These are phyloP conservation scores for Scaptomyza flava DNA, from an alignment of 2,888 invertebrate genomes.

Conservation along the genomic window DNA sequence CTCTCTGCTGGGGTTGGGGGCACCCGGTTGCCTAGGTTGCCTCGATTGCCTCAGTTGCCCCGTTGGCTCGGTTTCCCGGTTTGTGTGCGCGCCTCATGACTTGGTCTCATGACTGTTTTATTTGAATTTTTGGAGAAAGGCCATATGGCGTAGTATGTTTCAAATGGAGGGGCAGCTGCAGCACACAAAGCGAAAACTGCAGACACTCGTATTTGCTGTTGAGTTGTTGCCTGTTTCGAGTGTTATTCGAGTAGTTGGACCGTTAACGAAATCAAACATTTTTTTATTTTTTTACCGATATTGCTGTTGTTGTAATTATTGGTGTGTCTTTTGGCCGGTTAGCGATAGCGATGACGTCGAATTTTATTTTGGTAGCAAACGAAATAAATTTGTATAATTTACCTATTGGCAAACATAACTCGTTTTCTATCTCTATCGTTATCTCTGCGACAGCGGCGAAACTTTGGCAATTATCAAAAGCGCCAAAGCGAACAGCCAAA, in stretches of 20 bases:
- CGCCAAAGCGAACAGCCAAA: neutral
- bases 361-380: constrained; percentile 46
- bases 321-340: constrained; percentile 27
- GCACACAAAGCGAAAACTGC: constrained; percentile 28
- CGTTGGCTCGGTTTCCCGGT: constrained; percentile 2
- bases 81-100: constrained; percentile 29
- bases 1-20: constrained; percentile 40
- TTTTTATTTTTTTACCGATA: neutral
- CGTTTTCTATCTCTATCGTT: constrained; percentile 47
- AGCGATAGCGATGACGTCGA: constrained; percentile 62
- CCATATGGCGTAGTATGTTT: constrained; percentile 56
- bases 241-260: constrained; percentile 49
- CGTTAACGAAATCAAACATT: constrained; percentile 41
- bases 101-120: constrained; percentile 71
- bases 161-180: constrained; percentile 35
- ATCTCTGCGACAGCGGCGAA: constrained; percentile 37
- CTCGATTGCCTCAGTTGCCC: neutral
- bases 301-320: constrained; percentile 2
- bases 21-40: constrained; percentile 14
- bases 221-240: constrained; percentile 49
- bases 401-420: constrained; percentile 61
- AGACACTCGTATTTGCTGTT: constrained; percentile 47
- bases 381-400: constrained; percentile 55
- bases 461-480: constrained; percentile 48
- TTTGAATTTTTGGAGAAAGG: constrained; percentile 78